Conservation (phyloP, 2,888 invertebrate species). For the Coleophora flavipennella region DNA sequence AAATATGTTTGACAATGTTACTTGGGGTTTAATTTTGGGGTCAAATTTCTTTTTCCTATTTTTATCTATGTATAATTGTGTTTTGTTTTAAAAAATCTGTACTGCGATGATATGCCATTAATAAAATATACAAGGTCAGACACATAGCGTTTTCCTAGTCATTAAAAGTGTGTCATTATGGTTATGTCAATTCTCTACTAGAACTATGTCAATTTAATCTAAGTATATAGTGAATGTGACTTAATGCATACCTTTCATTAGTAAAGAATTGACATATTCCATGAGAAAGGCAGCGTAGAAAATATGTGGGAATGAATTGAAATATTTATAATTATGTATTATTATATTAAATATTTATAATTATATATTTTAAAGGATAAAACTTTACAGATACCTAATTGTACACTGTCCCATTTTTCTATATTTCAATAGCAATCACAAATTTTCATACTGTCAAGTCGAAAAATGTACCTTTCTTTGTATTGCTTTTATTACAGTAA, state of each 20-base stretch:
- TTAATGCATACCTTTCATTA: conserved; percentile 6
- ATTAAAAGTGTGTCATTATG: conserved; percentile 25
- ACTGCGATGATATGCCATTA: no score
- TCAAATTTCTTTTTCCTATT: no score
- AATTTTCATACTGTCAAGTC: conserved; percentile 30
- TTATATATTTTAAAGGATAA: conserved; percentile 20
- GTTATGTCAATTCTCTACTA: conserved; percentile 33
- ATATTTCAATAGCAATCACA: conserved; percentile 40
- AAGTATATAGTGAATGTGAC: conserved; percentile 5
- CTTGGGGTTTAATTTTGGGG: no score
- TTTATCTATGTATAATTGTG: no score
- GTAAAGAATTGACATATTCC: conserved; percentile 42
- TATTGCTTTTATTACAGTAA: conserved; percentile 16
- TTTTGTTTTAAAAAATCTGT: no score
- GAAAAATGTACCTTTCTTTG: conserved; percentile 18
- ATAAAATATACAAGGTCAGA: conserved; percentile 30
- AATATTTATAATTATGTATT: conserved; percentile 17
- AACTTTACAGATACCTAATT: no score
- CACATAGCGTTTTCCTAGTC: conserved; percentile 22
- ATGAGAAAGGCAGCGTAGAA: conserved; percentile 33
- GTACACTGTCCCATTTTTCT: conserved; percentile 49
- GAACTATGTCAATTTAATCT: conserved; percentile 31
- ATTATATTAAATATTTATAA: conserved; percentile 9
- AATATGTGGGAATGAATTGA: conserved; percentile 27
- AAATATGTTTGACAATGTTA: no score